Conservation (phyloP, 92 coral and sea anemone species). For the Epizoanthus rinbou region DNA sequence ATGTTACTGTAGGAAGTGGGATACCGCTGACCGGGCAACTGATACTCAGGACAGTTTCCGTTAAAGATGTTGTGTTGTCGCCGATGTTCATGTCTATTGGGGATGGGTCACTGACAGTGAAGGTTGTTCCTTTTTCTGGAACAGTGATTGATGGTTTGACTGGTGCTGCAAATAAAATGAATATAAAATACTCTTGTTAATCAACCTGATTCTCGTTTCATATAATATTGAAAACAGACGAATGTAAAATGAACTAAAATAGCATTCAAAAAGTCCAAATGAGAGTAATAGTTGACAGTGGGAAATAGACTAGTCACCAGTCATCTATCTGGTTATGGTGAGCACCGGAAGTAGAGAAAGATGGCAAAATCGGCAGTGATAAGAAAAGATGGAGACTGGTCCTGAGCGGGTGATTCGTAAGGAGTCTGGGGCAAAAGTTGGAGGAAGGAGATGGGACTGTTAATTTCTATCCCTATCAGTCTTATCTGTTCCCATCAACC, state of each 20-base stretch:
- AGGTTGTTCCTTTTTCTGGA: conserved; percentile 12
- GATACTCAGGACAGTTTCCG: conserved; percentile 35
- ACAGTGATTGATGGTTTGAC: conserved; percentile 20
- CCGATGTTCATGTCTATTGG: conserved; percentile 33
- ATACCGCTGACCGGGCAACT: conserved; percentile 49
- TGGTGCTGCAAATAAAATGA: neutral
- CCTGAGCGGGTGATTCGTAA: too few species aligned
- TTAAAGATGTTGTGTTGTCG: conserved; percentile 45
- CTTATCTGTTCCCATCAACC: too few species aligned
- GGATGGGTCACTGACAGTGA: conserved; percentile 26
- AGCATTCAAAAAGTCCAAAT: too few species aligned
- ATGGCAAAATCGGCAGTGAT: too few species aligned
- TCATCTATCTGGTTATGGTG: too few species aligned
- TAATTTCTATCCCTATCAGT: too few species aligned
- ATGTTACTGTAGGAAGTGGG: conserved; percentile 69
- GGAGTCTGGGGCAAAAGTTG: too few species aligned
- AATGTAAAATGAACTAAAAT: conserved; percentile 45
- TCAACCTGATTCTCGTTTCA: conserved; percentile 1
- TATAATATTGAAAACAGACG: conserved; percentile 36
- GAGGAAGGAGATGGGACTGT: too few species aligned
- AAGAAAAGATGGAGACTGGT: too few species aligned
- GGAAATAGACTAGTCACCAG: too few species aligned
- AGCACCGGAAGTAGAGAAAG: too few species aligned
- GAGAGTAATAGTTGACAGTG: too few species aligned
- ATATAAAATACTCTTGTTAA: neutral